phyloP scores from a whole-genome alignment of 2,888 invertebrate species.

The Rosalia funebris region DNA sequence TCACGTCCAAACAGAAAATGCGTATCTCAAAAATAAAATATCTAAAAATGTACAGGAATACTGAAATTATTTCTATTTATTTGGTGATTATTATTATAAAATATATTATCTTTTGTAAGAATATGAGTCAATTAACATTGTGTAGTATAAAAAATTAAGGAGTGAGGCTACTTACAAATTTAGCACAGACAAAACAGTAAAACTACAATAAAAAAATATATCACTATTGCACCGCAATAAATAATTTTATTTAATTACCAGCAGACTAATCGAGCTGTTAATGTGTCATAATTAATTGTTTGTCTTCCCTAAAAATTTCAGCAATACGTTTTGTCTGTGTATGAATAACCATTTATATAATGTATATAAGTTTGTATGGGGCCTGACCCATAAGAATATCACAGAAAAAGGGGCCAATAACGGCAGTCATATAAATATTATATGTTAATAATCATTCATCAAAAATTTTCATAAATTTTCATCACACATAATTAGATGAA shows the following conservation, averaged over 20 bases:
- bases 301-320: conserved; percentile 17
- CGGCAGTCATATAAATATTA: conserved; percentile 57
- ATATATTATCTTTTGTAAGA: too few relatives aligned
- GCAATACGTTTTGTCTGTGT: conserved; percentile 46
- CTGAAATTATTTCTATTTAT: too few relatives aligned
- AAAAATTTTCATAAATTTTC: conserved; percentile 36
- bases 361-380: conserved; percentile 48
- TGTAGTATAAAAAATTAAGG: conserved; percentile 46
- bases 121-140: conserved; percentile 13
- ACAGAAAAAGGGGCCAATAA: conserved; percentile 58
- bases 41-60: too few relatives aligned
- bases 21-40: too few relatives aligned
- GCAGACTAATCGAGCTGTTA: conserved; percentile 30
- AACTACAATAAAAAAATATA: conserved; percentile 41
- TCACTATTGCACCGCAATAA: conserved; percentile 48
- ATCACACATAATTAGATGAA: conserved; percentile 35
- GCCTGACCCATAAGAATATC: conserved; percentile 66
- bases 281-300: conserved; percentile 32
- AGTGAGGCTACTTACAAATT: conserved; percentile 58
- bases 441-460: conserved; percentile 48
- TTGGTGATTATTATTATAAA: too few relatives aligned
- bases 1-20: too few relatives aligned
- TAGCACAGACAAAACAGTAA: conserved; percentile 56
- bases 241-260: conserved; percentile 22
- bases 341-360: conserved; percentile 42